Evolutionary conservation across 2,113 vertebrate genomes (phyloP), one percentile per base, ranked within the genome.

Genomic region (Morone chrysops): DNA sequence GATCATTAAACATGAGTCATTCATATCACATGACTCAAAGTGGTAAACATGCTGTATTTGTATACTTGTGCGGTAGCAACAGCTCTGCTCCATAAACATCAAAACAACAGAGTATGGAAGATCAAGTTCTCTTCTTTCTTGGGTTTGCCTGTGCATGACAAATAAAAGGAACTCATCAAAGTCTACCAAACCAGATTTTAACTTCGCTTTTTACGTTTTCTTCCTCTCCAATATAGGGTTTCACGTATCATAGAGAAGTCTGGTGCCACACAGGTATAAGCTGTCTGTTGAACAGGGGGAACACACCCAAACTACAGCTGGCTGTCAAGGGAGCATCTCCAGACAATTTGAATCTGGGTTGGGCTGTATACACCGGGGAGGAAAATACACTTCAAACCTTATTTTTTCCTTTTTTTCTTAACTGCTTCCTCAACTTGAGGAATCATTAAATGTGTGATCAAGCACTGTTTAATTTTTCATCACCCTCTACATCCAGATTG

Each of bases 261-360:
- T 63, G 41, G 14, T 51, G 69, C 48, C 59, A 54, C 70, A 56
- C 41, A 70, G 71, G 82, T 78, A 17, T 43, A 47, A 38, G 36
- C 1, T 70, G 18, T 41, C 65, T 43, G 41, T 56, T 48, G 38
- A 81, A 59, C 43, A 47, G 20, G 51, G 59, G 50, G 69, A 76
- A 84, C 88, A 68, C 89, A 78, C 86, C 84, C 87, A 70, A 61
- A 72, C 61, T 72, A 43, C 70, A 89, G 87, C 70, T 50, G 67
- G 22, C 76, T 57, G 43, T 43, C 65, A 16, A 8, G 76, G 84
- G 63, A 90, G 53, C 68, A 70, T 85, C 87, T 81, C 72, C 68
- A 31, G 68, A 67, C 50, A 43, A 4, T 54, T 72, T 68, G 12
- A 25, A 56, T 66, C 50, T 63, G 65, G 68, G 79, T 18, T 66